These are phyloP conservation scores for Thamnaconus septentrionalis DNA, from an alignment of 2,113 vertebrate species.

Conservation along the genomic window DNA sequence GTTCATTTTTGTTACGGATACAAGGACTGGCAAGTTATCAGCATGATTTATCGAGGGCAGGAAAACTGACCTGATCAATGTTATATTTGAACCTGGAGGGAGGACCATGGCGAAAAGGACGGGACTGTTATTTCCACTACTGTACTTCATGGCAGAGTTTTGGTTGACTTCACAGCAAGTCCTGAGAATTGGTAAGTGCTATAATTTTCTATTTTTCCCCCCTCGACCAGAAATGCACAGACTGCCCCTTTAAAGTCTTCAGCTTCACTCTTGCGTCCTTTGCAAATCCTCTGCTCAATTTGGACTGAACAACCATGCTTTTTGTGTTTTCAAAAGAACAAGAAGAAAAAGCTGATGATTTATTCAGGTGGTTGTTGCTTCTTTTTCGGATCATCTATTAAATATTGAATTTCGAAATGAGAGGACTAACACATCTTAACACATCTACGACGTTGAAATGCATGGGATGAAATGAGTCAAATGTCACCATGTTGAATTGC, in stretches of 20 bases:
- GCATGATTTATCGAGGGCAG: constrained; percentile 68
- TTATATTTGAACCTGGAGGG: constrained; percentile 66
- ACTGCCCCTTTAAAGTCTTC: background rate
- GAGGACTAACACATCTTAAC: too few species aligned
- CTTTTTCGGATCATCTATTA: too few species aligned
- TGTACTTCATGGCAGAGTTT: constrained; percentile 79
- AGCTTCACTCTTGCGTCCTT: too few species aligned
- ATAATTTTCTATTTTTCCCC: background rate
- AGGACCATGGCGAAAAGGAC: constrained; percentile 77
- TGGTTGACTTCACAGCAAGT: constrained; percentile 87
- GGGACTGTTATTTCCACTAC: constrained; percentile 79
- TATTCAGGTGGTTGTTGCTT: too few species aligned
- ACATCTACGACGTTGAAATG: too few species aligned
- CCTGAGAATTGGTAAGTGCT: constrained; percentile 90
- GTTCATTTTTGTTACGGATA: constrained; percentile 57
- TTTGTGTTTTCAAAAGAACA: too few species aligned
- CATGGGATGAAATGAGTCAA: too few species aligned
- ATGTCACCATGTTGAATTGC: too few species aligned
- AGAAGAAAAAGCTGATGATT: too few species aligned
- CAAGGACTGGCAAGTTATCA: constrained; percentile 63
- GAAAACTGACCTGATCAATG: constrained; percentile 68
- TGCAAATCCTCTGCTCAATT: too few species aligned
- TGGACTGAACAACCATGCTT: too few species aligned
- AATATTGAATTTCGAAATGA: too few species aligned
- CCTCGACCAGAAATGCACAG: background rate